Base-by-base conservation (phyloP, 2,888 invertebrate genomes). In the Venustoraphidia nigricollis region DNA sequence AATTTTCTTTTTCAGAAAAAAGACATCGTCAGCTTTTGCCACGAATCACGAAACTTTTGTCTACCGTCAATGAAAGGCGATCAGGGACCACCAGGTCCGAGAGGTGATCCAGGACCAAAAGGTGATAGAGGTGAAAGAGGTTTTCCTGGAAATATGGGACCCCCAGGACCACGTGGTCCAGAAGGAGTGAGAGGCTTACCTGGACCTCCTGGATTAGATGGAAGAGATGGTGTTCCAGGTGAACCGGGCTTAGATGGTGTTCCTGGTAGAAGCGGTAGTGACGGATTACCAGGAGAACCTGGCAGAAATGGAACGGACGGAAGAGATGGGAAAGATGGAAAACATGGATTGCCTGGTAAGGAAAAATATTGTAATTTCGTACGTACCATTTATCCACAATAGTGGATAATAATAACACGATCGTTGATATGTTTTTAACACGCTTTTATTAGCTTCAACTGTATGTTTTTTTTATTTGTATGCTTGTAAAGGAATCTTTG, bases 221-320 rank as follows among this genome's bases (percentile, higher is more conserved):
- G 92, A 0, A 70, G 89, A 47, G 90, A 92, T 56, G 92, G 92
- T 3, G 80, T 92, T 1, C 91, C 92, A 0, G 93, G 93, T 0
- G 90, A 90, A 58, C 92, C 92, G 0, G 92, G 93, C 0, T 67
- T 92, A 36, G 88, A 89, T 57, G 93, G 92, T 0, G 77, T 89
- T 53, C 85, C 85, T 0, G 90, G 92, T 2, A 72, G 90, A 47
- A 88, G 87, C 52, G 92, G 93, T 0, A 77, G 83, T 13, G 89
- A 88, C 57, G 89, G 89, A 1, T 60, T 72, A 41, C 73, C 77
- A 1, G 81, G 81, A 0, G 71, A 75, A 2, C 73, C 90, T 52
- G 92, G 91, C 1, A 73, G 73, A 51, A 82, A 86, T 1, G 89
- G 89, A 0, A 66, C 73, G 5, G 76, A 85, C 55, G 88, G 88